Evolutionary conservation across 2,113 vertebrate genomes (phyloP).

Genomic region (Lepus timidus): DNA sequence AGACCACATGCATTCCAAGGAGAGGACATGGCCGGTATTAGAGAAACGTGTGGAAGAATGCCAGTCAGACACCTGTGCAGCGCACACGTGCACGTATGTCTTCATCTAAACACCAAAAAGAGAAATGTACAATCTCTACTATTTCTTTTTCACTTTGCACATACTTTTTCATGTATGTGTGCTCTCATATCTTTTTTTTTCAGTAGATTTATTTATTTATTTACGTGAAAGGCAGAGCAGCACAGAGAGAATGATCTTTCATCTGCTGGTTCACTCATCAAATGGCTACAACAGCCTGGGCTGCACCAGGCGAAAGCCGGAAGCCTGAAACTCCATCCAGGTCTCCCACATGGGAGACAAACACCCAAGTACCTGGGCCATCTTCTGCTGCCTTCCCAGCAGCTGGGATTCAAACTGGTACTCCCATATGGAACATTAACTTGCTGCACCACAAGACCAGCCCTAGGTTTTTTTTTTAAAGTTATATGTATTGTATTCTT

Average conservation of each 20-base stretch:
- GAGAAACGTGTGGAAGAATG: neutral
- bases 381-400: too few species aligned
- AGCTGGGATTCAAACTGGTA: too few species aligned
- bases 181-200: neutral
- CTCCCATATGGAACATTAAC: too few species aligned
- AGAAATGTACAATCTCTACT: neutral
- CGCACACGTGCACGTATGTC: rapidly evolving
- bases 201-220: neutral
- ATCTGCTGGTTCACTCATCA: too few species aligned
- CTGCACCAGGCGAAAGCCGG: too few species aligned
- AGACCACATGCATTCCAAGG: neutral
- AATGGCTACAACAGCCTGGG: too few species aligned
- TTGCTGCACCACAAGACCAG: too few species aligned
- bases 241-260: too few species aligned
- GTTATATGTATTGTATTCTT: neutral
- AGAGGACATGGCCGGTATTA: neutral
- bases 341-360: too few species aligned
- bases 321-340: too few species aligned
- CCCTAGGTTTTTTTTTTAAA: neutral
- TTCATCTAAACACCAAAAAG: neutral
- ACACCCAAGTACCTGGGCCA: too few species aligned
- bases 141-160: neutral
- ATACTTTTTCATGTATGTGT: neutral
- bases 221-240: too few species aligned
- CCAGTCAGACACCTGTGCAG: neutral